Conservation (phyloP, 2,888 invertebrate genomes). For the Flexamia atlantica region DNA sequence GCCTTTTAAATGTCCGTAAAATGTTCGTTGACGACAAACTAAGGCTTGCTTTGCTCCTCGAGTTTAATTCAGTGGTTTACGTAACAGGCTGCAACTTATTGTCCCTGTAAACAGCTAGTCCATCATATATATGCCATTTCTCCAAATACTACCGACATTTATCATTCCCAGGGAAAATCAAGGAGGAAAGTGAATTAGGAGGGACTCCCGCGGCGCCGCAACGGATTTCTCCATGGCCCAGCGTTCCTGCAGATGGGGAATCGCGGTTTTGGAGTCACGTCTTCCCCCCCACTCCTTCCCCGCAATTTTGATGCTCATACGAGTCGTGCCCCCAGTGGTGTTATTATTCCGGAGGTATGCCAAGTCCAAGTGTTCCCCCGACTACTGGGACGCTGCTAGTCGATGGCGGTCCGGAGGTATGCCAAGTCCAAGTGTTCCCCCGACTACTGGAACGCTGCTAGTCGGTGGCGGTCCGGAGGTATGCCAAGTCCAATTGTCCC, state of each 20-base stretch:
- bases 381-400: not conserved
- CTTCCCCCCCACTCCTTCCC: not conserved
- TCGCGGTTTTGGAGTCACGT: slow-evolving; percentile 34
- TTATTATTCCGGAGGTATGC: slow-evolving; percentile 4
- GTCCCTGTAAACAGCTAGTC: no score
- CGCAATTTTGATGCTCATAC: slow-evolving; percentile 26
- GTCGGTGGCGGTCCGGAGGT: no score
- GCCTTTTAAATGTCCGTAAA: no score
- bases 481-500: no score
- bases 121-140: no score
- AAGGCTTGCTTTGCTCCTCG: no score
- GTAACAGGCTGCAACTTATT: no score
- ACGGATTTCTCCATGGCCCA: not conserved
- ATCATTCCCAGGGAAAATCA: not conserved
- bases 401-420: not conserved
- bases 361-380: not conserved
- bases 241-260: slow-evolving; percentile 1
- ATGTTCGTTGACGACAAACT: no score
- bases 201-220: not conserved
- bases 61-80: no score
- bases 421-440: no score
- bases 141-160: not conserved
- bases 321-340: slow-evolving; percentile 20
- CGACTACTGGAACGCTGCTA: no score
- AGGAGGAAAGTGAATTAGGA: slow-evolving; percentile 8